Evolutionary conservation across 2,888 invertebrate genomes (phyloP), one percentile per base, ranked within the genome.

Genomic region (Nysson spinosus): DNA sequence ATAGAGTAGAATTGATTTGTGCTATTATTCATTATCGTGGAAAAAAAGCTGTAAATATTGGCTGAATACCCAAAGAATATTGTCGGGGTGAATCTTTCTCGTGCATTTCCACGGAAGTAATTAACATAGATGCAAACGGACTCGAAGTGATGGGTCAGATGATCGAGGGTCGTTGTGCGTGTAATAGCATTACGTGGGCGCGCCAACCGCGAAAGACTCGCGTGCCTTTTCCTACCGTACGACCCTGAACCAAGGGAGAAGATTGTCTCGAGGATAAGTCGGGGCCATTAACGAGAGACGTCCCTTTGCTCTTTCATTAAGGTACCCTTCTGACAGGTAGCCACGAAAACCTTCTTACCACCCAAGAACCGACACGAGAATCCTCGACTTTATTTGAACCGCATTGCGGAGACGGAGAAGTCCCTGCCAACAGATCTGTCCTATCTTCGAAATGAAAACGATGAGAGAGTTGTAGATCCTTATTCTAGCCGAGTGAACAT

Each of bases 231-330:
- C 44, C 47, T 47, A 42, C 44, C 35, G 7, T 6, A 34, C 34
- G 46, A 28, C 32, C 20, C 44, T 34, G 34, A 26, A 40, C 39
- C 37, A 17, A 22, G 47, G 35, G 39, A 54, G 50, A 32, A 63
- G 73, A 73, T 73, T 70, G 74, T 73, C 74, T 60, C 51, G 60
- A 50, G 68, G 74, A 74, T 74, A 74, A 74, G 69, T 71, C 65
- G 56, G 26, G 54, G 51, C 65, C 65, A 74, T 74, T 74, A 74
- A 71, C 62, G 54, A 51, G 69, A 51, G 51, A 49, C 66, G 57
- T 47, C 55, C 54, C 57, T 63, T 42, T 64, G 68, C 71, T 74
- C 69, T 74, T 74, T 74, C 74, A 74, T 74, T 74, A 74, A 52
- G 65, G 43, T 63, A 44, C 52, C 71, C 44, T 39, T 58, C 60